These are phyloP conservation scores for Cerceris ruficornis DNA, from an alignment of 2,888 invertebrate genomes.

Conservation along the genomic window DNA sequence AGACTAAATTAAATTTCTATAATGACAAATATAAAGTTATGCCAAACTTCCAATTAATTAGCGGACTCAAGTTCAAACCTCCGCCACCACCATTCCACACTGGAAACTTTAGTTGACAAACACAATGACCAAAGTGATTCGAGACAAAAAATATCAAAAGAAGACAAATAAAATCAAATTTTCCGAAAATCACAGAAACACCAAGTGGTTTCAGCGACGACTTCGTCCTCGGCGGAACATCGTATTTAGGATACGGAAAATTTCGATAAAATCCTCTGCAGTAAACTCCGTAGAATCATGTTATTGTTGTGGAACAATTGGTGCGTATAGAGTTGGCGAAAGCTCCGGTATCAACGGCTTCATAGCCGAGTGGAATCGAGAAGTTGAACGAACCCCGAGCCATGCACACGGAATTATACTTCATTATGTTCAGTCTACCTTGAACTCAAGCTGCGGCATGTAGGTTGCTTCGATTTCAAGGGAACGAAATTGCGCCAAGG, in stretches of 20 bases:
- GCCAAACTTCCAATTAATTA: too few species aligned
- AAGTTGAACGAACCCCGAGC: conserved; percentile 45
- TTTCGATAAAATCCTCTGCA: conserved; percentile 9
- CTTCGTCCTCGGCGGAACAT: neutral
- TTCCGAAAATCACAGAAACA: neutral
- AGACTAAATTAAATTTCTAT: too few species aligned
- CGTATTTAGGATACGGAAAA: neutral
- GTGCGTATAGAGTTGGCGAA: conserved; percentile 16
- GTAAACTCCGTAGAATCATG: neutral
- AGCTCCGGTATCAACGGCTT: conserved; percentile 25
- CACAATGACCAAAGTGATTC: too few species aligned
- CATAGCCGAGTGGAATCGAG: conserved; percentile 27
- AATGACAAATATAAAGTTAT: too few species aligned
- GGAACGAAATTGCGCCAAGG: conserved; percentile 25
- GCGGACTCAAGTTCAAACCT: too few species aligned
- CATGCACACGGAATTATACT: conserved; percentile 39
- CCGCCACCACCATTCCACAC: too few species aligned
- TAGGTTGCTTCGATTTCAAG: conserved; percentile 24
- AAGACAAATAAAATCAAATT: too few species aligned
- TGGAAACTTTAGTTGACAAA: too few species aligned
- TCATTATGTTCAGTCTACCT: conserved; percentile 42
- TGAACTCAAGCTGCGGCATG: conserved; percentile 29
- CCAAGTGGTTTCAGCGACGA: neutral
- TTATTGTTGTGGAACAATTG: conserved; percentile 16
- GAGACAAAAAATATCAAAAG: too few species aligned